Evolutionary conservation across 2,888 invertebrate genomes (phyloP), one percentile per base, ranked within the genome.

Genomic region (Calameuta idolon): DNA sequence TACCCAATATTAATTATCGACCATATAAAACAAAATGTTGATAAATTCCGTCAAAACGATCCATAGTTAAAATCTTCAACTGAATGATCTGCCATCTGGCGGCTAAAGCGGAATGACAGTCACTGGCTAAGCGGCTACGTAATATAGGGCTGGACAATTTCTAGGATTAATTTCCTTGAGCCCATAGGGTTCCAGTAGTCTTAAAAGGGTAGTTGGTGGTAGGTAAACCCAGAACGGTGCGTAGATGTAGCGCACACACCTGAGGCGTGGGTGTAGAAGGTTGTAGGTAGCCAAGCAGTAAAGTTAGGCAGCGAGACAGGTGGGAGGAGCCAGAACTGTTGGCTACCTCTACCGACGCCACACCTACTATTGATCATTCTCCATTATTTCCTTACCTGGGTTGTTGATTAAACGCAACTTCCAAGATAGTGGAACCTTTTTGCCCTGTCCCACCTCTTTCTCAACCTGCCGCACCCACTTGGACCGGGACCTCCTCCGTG

Each of bases 271-370:
- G 35, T 74, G 74, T 74, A 35, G 74, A n/a, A 74, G 35, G 74
- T 35, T 31, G 33, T n/a, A 35, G 74, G 69, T 33, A 69, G 30
- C 40, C 40, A 40, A 40, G 40, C 40, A 55, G 23, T 33, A 75
- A 74, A 74, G 77, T 80, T 80, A 81, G 81, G 81, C 77, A 81
- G 77, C 75, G 75, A 79, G 85, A 80, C 83, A 87, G 85, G 85
- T 87, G 83, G 88, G 88, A 83, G 88, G 88, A 86, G 88, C 84
- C 82, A 84, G 73, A 73, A 77, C 69, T 11, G 73, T 74, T 31
- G 73, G 35, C 74, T 79, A 71, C 79, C 82, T 40, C 40, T 79
- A 81, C 81, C 77, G 75, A 79, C 75, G 85, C 84, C 85, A 85
- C 85, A 87, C 87, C 87, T 87, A 84, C 84, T 81, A 81, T 81